Base-by-base conservation (phyloP, 2,888 invertebrate species). In the Cosmia pyralina region DNA sequence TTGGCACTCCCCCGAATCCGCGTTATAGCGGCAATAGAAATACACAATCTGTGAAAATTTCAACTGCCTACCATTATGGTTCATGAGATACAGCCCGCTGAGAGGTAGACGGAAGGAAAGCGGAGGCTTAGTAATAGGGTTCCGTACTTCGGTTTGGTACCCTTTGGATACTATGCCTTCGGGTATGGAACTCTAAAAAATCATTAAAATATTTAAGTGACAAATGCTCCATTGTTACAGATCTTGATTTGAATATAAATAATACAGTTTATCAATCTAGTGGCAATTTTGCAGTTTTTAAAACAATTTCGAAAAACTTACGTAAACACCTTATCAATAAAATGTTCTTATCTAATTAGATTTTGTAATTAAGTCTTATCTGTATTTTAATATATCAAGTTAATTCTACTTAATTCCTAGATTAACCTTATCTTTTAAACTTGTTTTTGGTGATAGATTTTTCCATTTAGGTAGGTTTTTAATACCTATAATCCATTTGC, bases 351-450 rank as follows among this genome's bases (percentile, higher is more conserved):
- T 84, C 82, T 65, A 68, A 82, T 75, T 72, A 62, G 59, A 69
- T 57, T 69, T 75, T 53, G 11, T 70, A 79, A 81, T 79, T 70
- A 70, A 28, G 50, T 38, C 13, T 81, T 60, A 84, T 84, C 76
- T 57, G 38, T 66, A 50, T 50, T 71, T 81, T 65, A 80, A 83
- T 67, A 55, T 52, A 72, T 72, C 69, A 68, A 48, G 59, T 57
- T 82, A 84, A 84, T 72, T 55, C 60, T 57, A 53, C 11, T 44
- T 84, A 81, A 68, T 64, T 50, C 65, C 11, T n/a, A 62, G 72
- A 84, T 84, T 66, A 80, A 38, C 4, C 0, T 62, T 82, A 82
- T 84, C 81, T 65, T 58, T 58, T 41, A 55, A 74, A 55, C n/a
- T 58, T 55, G 57, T 69, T 69, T 83, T 57, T 58, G 17, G 58